Base-by-base conservation (phyloP, 1,140 invertebrate genomes). In the Platyscapa corneri region DNA sequence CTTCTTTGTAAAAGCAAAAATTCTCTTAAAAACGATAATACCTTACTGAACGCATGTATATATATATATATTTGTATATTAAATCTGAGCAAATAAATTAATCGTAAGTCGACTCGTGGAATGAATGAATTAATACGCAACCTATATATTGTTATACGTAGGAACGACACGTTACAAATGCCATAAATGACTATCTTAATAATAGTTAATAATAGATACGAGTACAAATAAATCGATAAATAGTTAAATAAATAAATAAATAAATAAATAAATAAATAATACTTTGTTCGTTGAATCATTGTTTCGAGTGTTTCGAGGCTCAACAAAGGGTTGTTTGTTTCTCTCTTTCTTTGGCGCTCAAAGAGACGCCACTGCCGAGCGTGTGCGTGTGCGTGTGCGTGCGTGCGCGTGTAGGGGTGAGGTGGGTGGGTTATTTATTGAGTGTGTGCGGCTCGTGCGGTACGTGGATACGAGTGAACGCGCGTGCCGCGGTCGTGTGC, bases 191-290 rank as follows among this genome's bases (percentile, higher is more conserved):
- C 6, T 79, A 37, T 34, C 65, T 60, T 78, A 76, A 76, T 60
- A 80, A 37, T 70, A 70, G 67, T 37, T 42, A 42, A 81, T 74
- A 74, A 87, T 84, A 82, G 56, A 86, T 83, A 79, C 81, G 74
- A 64, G 67, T 79, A 84, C 67, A 74, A 30, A 39, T 60, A 3
- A 65, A 60, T 64, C 74, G 32, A 53, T 64, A 79, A 42, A 53
- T 82, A 82, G 34, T 72, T 83, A 87, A 87, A 78, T 82, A 82
- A 87, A 84, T 86, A 87, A 79, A 88, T 87, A 65, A 75, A 84
- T 39, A 65, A 56, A 82, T 77, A 86, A 32, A 85, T 37, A 56
- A 42, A 83, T 65, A 67, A 84, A 84, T 84, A 85, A 85, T 70
- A 86, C 83, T 81, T 88, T 82, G 64, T 30, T 87, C 75, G 39